A percentile compares a stretch with the other conserved stretches of the same genome.
Conservation (phyloP, 2,113 vertebrate species). For the Loxodonta africana region DNA sequence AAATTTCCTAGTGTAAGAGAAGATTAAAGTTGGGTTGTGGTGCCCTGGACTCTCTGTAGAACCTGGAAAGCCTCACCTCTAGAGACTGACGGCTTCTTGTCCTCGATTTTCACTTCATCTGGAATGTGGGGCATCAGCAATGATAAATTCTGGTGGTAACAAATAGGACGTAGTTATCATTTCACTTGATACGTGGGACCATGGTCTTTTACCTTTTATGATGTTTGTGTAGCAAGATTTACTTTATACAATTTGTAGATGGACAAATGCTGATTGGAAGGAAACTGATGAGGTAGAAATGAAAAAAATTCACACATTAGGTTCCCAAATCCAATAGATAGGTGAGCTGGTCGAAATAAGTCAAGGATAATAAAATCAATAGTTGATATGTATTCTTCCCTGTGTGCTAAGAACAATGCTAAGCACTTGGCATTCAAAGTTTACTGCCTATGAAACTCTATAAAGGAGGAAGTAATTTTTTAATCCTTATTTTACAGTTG, state of each 20-base stretch:
- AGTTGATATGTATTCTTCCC: not conserved
- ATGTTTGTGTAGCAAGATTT: not conserved
- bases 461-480: slow-evolving; percentile 48
- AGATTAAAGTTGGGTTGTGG: not conserved
- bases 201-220: not conserved
- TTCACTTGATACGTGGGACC: not conserved
- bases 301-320: not conserved
- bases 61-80: rapidly evolving
- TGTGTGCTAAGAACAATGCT: not conserved
- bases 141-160: not conserved
- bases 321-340: not conserved
- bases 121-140: not conserved
- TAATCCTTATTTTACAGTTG: slow-evolving; percentile 60
- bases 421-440: not conserved
- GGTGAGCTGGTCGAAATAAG: not conserved
- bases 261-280: not conserved
- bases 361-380: slow-evolving; percentile 13
- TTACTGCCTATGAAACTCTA: slow-evolving; percentile 9
- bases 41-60: not conserved
- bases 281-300: not conserved
- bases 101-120: not conserved
- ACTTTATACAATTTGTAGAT: not conserved
- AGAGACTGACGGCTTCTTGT: too few relatives aligned
- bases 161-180: not conserved
- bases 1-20: not conserved